Percentiles rank a stretch among this genome's conserved stretches.
Evolutionary conservation across 2,888 invertebrate species (phyloP).

Genomic region (Brachypalpus laphriformis): DNA sequence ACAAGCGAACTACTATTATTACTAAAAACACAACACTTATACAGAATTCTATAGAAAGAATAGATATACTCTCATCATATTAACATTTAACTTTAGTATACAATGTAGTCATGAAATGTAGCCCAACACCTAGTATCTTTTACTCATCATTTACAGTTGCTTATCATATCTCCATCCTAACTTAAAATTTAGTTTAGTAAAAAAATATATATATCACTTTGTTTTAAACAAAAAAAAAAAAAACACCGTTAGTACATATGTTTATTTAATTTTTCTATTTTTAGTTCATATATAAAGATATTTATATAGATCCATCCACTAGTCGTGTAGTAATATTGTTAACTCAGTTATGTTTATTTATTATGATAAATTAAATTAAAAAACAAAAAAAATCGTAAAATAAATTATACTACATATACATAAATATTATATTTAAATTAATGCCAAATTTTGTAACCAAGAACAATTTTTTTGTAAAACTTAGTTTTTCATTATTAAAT

Average conservation of each 20-base stretch:
- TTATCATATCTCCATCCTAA: slow-evolving; percentile 55
- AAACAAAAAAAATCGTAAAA: neutral
- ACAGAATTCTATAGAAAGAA: neutral
- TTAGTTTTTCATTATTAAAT: slow-evolving; percentile 40
- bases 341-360: slow-evolving; percentile 66
- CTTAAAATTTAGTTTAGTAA: slow-evolving; percentile 43
- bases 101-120: slow-evolving; percentile 6
- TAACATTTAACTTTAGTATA: slow-evolving; percentile 14
- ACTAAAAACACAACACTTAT: neutral
- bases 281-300: slow-evolving; percentile 34
- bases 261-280: slow-evolving; percentile 33
- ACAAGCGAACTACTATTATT: slow-evolving; percentile 26
- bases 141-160: slow-evolving; percentile 12
- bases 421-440: slow-evolving; percentile 53
- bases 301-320: slow-evolving; percentile 73
- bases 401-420: slow-evolving; percentile 40
- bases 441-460: slow-evolving; percentile 71
- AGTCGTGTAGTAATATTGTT: slow-evolving; percentile 73
- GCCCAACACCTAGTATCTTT: neutral
- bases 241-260: slow-evolving; percentile 27
- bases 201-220: slow-evolving; percentile 54
- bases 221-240: slow-evolving; percentile 66
- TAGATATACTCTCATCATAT: slow-evolving; percentile 16
- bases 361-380: slow-evolving; percentile 22
- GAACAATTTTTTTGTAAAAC: slow-evolving; percentile 50